Evolutionary conservation across 2,113 vertebrate species (phyloP), one percentile per base, ranked within the genome.

Genomic region (Trogon melanurus): DNA sequence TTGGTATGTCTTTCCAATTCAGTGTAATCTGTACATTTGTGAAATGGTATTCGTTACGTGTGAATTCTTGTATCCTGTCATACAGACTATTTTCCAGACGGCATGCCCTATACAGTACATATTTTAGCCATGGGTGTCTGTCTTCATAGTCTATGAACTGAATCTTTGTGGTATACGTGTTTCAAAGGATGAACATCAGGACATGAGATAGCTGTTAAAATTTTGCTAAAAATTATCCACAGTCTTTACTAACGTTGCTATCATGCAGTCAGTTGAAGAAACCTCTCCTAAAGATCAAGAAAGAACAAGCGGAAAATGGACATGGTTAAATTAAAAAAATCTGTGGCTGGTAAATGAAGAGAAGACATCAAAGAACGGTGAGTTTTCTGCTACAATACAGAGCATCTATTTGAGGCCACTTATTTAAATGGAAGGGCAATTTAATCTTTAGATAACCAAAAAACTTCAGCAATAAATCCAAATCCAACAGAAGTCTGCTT

Each of bases 391-490:
- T 88, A 15, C 29, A 53, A 53, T 64, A 23, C 1, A 44, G 41
- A 69, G 5, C 48, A 44, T 30, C 38, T 78, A 2, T 56, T 48
- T 82, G 62, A 78, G 51, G 47, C 11, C 10, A 16, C 34, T 79
- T 69, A 12, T 81, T 94, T 71, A 64, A 60, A 85, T 32, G 83
- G 69, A 38, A 85, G 26, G 51, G 9, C 29, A 80, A 88, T 34
- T 80, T 93, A 87, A 76, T 80, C 67, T 94, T 88, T 88, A 83
- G 72, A 78, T 69, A 82, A 79, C 75, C 56, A 94, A 65, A 36
- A 82, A 92, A 83, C 69, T 62, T 41, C 29, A 70, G 44, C 61
- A 82, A 85, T 69, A 87, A 91, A 87, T 89, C 58, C 79, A 69
- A 85, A 47, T 85, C 65, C 60, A 91, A 66, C 47, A 95, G 65